Base-by-base conservation (phyloP, 2,888 invertebrate species). In the Bedellia somnulentella region DNA sequence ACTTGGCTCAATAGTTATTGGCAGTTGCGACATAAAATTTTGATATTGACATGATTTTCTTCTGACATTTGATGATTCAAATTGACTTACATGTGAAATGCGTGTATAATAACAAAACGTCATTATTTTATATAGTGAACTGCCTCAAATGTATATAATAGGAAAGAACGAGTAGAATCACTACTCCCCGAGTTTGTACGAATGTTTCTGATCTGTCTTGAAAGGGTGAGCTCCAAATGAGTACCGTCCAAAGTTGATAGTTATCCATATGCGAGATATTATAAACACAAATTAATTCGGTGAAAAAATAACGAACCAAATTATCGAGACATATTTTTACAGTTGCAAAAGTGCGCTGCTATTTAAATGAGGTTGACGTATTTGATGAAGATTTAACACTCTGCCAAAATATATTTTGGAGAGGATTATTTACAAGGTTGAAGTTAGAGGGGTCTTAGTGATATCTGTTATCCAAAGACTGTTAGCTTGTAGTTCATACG, bases 401-500 rank as follows among this genome's bases (percentile, higher is more conserved):
- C n/a, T n/a, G n/a, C 67, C 68, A 61, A 66, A 70, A 66, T 67
- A 64, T 73, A 70, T 71, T 75, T 73, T 71, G 70, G 71, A 58
- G 71, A 59, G 61, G 64, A 59, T 59, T 73, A 71, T 73, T 75
- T 75, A 75, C 71, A 73, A 58, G 61, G 48, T 46, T 54, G 60
- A 55, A 30, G 26, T 29, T 29, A 24, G 14, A 51, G 57, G 59
- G 61, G 73, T 73, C 73, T 73, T 71, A 71, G 73, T 67, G 71
- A 67, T 73, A 71, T 59, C 60, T 38, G 47, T n/a, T 70, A 64
- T 73, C 73, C 73, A 75, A 75, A 75, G 73, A 73, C 73, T 73
- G 73, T 58, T 68, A 70, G 63, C 60, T 64, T 52, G 64, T 61
- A 46, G 68, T 67, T 70, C 64, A 51, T 67, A 68, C 64, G 29